Conservation (phyloP, 2,113 vertebrate species). For the Anarrhichthys ocellatus region DNA sequence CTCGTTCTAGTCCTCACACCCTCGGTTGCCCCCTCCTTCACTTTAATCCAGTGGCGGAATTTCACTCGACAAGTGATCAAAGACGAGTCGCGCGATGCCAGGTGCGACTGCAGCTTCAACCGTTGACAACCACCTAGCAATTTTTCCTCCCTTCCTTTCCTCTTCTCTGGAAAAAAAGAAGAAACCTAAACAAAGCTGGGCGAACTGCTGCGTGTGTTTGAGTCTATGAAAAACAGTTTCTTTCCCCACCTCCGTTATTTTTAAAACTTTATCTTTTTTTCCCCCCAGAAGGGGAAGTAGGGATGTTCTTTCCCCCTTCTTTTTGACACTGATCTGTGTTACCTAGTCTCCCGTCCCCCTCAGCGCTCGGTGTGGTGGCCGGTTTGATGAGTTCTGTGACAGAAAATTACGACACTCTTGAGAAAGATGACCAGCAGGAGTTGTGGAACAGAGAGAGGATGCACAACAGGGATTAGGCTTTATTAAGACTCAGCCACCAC, state of each 20-base stretch:
- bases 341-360: conserved; percentile 62
- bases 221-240: conserved; percentile 65
- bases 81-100: conserved; percentile 75
- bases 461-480: conserved; percentile 79
- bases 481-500: conserved; percentile 77
- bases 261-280: conserved; percentile 63
- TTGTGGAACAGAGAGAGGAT: conserved; percentile 76
- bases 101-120: conserved; percentile 79
- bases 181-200: conserved; percentile 73
- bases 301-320: conserved; percentile 45
- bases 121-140: conserved; percentile 76
- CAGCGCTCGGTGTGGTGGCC: conserved; percentile 71
- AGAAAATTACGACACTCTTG: conserved; percentile 82
- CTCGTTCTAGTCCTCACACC: conserved; percentile 58
- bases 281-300: conserved; percentile 47
- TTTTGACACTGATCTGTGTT: conserved; percentile 70
- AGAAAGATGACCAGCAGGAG: conserved; percentile 81
- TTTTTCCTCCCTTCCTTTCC: conserved; percentile 38
- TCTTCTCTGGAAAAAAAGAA: conserved; percentile 48
- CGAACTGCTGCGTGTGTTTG: conserved; percentile 70
- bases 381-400: conserved; percentile 81
- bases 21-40: conserved; percentile 63
- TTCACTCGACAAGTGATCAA: conserved; percentile 85
- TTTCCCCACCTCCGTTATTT: conserved; percentile 71
- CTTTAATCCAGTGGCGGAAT: conserved; percentile 83